phyloP scores from a whole-genome alignment of 2,888 invertebrate genomes.

The Troides helena region DNA sequence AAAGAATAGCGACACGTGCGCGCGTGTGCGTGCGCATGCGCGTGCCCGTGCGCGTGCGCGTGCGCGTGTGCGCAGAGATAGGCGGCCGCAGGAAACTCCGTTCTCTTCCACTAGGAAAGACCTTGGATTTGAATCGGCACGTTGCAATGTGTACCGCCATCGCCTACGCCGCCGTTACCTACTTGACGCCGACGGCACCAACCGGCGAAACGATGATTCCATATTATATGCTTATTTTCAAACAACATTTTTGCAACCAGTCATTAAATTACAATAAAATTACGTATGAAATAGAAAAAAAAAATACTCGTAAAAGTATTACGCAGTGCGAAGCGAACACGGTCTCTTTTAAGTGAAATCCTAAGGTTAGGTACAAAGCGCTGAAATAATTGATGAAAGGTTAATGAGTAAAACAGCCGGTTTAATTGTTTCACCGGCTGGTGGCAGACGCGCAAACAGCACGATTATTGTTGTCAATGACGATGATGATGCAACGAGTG shows the following conservation, averaged over 20 bases:
- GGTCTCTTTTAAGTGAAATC: background rate
- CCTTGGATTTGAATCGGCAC: conserved; percentile 79
- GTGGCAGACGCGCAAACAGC: conserved; percentile 59
- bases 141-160: conserved; percentile 78
- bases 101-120: conserved; percentile 82
- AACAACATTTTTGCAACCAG: conserved; percentile 33
- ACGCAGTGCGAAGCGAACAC: background rate
- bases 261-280: conserved; percentile 3
- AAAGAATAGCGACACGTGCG: conserved; percentile 74
- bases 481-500: conserved; percentile 72
- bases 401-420: conserved; percentile 66
- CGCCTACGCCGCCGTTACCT: conserved; percentile 76
- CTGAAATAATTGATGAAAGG: conserved; percentile 49
- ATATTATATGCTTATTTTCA: conserved; percentile 42
- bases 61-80: conserved; percentile 75
- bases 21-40: conserved; percentile 73
- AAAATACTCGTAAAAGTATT: background rate
- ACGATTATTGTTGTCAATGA: conserved; percentile 58
- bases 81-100: conserved; percentile 80
- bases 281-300: background rate
- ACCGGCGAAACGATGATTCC: conserved; percentile 65
- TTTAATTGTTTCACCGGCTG: conserved; percentile 64
- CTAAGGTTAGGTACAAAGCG: conserved; percentile 44
- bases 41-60: conserved; percentile 69
- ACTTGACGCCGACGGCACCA: conserved; percentile 59